These are phyloP conservation scores for Hydrophis major DNA, from an alignment of 2,797 vertebrate species.

Conservation along the genomic window DNA sequence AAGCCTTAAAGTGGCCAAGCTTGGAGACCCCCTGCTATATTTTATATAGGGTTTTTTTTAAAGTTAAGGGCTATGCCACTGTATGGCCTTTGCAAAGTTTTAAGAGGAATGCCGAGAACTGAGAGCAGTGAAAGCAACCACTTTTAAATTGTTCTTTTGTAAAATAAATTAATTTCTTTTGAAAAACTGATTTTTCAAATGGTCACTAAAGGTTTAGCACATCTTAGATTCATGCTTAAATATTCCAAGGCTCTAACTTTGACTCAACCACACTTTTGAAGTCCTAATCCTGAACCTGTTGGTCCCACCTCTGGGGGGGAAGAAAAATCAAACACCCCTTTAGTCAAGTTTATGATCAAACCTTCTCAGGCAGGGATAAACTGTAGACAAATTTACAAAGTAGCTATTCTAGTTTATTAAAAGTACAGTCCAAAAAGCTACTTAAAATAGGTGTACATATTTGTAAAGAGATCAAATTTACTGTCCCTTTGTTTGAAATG, in stretches of 20 bases:
- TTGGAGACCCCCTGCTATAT: neutral
- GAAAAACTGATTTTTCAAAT: slow-evolving; percentile 19
- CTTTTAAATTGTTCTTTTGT: slow-evolving; percentile 39
- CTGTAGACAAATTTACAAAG: slow-evolving; percentile 12
- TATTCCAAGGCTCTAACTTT: no score
- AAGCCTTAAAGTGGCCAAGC: neutral
- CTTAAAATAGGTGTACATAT: slow-evolving; percentile 40
- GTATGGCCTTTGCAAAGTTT: neutral
- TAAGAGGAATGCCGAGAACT: neutral
- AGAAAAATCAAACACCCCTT: neutral
- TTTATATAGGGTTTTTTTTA: no score
- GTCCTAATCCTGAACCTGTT: neutral
- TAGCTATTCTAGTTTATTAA: slow-evolving; percentile 55
- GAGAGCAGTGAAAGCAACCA: neutral
- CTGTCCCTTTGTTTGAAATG: neutral
- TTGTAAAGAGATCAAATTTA: neutral
- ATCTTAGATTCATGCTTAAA: neutral
- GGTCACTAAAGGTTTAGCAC: neutral
- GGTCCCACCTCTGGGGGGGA: neutral
- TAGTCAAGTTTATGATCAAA: neutral
- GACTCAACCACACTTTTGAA: neutral
- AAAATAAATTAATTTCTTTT: slow-evolving; percentile 57
- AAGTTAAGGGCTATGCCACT: neutral
- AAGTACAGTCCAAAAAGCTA: slow-evolving; percentile 54
- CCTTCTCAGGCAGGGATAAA: neutral